Evolutionary conservation across 2,888 invertebrate species (phyloP).

Genomic region (Rhaphigaster nebulosa): DNA sequence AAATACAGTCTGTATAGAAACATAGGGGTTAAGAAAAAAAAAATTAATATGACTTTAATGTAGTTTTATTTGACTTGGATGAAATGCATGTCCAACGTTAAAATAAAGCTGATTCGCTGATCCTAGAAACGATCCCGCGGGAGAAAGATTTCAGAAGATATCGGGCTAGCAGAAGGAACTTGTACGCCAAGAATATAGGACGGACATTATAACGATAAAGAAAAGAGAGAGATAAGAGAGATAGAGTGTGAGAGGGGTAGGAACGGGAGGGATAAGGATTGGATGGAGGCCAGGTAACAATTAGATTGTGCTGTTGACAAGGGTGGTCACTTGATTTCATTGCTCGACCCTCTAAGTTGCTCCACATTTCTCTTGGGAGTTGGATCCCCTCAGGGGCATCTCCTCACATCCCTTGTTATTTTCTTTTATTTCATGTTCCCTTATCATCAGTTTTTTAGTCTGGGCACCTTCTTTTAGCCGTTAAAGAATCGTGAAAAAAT

Average conservation of each 20-base stretch:
- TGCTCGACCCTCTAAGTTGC: conserved; percentile 63
- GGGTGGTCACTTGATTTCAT: conserved; percentile 64
- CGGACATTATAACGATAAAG: not conserved
- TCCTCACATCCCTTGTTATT: conserved; percentile 31
- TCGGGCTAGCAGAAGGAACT: not conserved
- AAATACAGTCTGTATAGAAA: too few relatives aligned
- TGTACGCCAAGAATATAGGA: not conserved
- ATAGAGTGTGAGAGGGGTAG: conserved; percentile 58
- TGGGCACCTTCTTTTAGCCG: not conserved
- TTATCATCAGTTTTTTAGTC: not conserved
- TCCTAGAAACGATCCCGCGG: not conserved
- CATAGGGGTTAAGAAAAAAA: too few relatives aligned
- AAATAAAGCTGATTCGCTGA: too few relatives aligned
- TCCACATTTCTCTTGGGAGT: conserved; percentile 62
- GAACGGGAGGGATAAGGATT: conserved; percentile 59
- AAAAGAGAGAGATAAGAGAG: not conserved
- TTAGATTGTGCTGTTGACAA: conserved; percentile 63
- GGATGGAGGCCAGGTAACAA: conserved; percentile 63
- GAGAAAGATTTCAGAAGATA: not conserved
- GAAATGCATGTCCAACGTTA: too few relatives aligned
- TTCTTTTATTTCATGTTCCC: conserved; percentile 24
- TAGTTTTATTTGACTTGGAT: too few relatives aligned
- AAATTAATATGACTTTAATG: too few relatives aligned
- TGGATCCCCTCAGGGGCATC: conserved; percentile 11
- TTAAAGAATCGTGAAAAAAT: not conserved